Evolutionary conservation across 2,113 vertebrate species (phyloP).

Genomic region (Gallinago media): DNA sequence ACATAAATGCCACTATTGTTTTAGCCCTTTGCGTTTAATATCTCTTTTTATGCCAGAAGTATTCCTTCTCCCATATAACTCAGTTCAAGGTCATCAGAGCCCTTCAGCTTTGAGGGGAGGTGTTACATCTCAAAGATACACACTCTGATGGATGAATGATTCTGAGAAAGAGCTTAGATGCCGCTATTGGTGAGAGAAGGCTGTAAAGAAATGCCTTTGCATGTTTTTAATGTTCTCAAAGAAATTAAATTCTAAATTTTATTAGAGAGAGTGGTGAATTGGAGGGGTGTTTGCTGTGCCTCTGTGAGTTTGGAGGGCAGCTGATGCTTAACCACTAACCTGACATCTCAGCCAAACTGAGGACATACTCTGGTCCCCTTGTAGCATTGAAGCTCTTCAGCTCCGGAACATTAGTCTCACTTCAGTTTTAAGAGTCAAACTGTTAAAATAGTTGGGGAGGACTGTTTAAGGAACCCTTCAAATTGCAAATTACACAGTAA

Average conservation of each 20-base stretch:
- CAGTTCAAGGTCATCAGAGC: not conserved
- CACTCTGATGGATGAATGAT: not conserved
- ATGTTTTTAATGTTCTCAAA: not conserved
- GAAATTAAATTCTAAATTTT: not conserved
- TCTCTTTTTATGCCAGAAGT: not conserved
- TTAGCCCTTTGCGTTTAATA: not conserved
- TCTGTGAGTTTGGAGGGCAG: not conserved
- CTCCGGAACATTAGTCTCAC: not conserved
- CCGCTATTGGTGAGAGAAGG: not conserved
- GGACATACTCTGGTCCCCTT: not conserved
- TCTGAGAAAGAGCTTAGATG: not conserved
- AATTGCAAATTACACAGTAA: not conserved
- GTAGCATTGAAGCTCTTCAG: not conserved
- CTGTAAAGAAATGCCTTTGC: not conserved
- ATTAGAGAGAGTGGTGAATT: not conserved
- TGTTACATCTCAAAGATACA: not conserved
- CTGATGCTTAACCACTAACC: not conserved
- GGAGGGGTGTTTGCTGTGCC: not conserved
- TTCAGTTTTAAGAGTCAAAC: not conserved
- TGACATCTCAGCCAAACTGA: not conserved
- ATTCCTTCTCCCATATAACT: not conserved
- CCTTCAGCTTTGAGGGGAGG: not conserved
- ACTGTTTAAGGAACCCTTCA: constrained; percentile 10
- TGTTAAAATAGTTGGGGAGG: constrained; percentile 25
- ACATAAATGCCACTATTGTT: not conserved